phyloP scores from a whole-genome alignment of 2,113 vertebrate genomes.

The Bettongia penicillata region DNA sequence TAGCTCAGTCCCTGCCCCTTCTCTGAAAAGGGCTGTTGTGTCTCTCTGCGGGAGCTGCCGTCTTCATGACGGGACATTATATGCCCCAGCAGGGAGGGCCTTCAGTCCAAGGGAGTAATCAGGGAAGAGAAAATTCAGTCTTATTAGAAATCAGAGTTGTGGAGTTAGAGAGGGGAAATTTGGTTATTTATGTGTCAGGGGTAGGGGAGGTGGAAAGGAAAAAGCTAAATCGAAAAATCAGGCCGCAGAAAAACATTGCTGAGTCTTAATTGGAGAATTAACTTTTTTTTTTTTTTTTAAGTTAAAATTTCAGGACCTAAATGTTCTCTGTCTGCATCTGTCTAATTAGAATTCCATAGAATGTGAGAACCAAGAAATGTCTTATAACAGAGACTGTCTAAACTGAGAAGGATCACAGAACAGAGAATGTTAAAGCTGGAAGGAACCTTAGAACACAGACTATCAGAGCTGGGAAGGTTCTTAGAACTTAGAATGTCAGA shows the following conservation, averaged over 20 bases:
- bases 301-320: constrained; percentile 5
- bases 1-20: constrained; percentile 20
- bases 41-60: background rate
- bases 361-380: background rate
- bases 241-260: background rate
- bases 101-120: constrained; percentile 10
- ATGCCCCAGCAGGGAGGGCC: constrained; percentile 53
- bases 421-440: background rate
- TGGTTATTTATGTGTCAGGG: background rate
- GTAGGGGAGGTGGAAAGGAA: background rate
- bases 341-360: constrained; percentile 45
- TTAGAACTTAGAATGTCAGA: background rate
- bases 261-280: constrained; percentile 7
- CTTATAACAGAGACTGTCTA: background rate
- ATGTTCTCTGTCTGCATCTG: background rate
- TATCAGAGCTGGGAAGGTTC: background rate
- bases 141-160: background rate
- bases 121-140: constrained; percentile 38
- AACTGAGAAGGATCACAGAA: background rate
- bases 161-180: background rate
- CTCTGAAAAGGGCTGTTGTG: constrained; percentile 56
- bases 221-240: background rate
- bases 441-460: background rate
- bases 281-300: background rate
- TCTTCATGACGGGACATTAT: constrained; percentile 12